These are phyloP conservation scores for Antitype chi DNA, from an alignment of 2,888 invertebrate species.

Conservation along the genomic window DNA sequence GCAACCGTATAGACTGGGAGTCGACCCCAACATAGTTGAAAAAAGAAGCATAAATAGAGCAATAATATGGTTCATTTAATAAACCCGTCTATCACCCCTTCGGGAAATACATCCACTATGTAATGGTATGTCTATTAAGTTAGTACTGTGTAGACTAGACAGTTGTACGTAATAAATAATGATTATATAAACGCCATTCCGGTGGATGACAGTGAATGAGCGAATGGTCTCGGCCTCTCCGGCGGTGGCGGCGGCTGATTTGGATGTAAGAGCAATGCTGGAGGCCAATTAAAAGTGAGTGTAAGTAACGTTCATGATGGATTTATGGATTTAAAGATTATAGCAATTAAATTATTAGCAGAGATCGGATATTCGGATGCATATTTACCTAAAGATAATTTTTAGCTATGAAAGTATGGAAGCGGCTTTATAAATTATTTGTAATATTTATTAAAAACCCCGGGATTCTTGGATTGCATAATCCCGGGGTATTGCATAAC, in stretches of 20 bases:
- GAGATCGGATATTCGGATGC: no score
- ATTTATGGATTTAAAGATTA: slow-evolving; percentile 37
- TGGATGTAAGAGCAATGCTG: slow-evolving; percentile 9
- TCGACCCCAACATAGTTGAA: no score
- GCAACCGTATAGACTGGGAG: no score
- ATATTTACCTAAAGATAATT: no score
- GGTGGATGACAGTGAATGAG: slow-evolving; percentile 26
- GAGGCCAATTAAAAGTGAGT: slow-evolving; percentile 38
- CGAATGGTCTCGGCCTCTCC: not conserved
- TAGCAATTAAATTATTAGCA: slow-evolving; percentile 29
- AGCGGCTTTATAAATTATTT: no score
- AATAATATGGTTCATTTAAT: not conserved
- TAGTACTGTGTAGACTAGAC: slow-evolving; percentile 1
- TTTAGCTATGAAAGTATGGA: no score
- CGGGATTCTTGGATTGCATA: no score
- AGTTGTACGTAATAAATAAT: slow-evolving; percentile 19
- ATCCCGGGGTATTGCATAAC: no score
- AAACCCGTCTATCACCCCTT: not conserved
- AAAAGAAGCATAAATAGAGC: not conserved
- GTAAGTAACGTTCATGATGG: slow-evolving; percentile 10
- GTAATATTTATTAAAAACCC: no score
- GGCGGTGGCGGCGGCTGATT: slow-evolving; percentile 9
- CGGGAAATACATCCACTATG: not conserved
- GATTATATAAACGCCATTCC: not conserved
- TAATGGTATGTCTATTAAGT: not conserved